These are phyloP conservation scores for Ceratothoa steindachneri DNA, from an alignment of 2,888 invertebrate genomes.

Conservation along the genomic window DNA sequence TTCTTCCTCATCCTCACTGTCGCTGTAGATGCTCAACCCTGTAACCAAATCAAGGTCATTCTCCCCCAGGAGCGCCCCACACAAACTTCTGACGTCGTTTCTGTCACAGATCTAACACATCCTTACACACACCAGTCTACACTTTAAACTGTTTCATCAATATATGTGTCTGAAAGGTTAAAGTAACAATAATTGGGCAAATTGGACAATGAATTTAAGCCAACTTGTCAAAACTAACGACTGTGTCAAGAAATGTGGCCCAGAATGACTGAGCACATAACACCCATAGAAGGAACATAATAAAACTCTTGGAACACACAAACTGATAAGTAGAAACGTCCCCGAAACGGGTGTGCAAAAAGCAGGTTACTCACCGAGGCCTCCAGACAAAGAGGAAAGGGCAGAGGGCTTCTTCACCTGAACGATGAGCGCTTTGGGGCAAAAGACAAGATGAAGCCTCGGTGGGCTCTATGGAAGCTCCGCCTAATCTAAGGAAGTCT, in stretches of 20 bases:
- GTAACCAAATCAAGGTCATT: conserved; percentile 1
- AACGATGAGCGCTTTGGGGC: conserved; percentile 45
- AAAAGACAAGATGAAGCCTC: conserved; percentile 19
- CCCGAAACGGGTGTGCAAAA: conserved; percentile 2
- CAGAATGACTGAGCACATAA: too few species aligned
- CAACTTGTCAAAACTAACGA: too few species aligned
- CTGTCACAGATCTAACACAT: neutral
- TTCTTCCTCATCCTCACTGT: conserved; percentile 37
- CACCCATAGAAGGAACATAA: too few species aligned
- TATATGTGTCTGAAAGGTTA: too few species aligned
- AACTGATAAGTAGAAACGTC: too few species aligned
- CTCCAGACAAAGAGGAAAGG: conserved; percentile 48
- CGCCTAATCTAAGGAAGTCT: neutral
- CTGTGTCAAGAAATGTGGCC: too few species aligned
- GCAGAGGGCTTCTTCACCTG: conserved; percentile 47
- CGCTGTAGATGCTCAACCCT: conserved; percentile 48
- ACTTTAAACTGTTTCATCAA: neutral
- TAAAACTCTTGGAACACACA: too few species aligned
- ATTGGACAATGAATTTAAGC: too few species aligned
- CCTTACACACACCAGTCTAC: neutral
- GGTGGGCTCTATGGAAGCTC: conserved; percentile 10
- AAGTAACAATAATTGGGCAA: too few species aligned
- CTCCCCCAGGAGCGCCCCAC: neutral
- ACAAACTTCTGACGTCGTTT: neutral
- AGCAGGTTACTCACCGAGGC: conserved; percentile 22